phyloP scores from a whole-genome alignment of 2,113 vertebrate species.

The Syngnathus floridae region DNA sequence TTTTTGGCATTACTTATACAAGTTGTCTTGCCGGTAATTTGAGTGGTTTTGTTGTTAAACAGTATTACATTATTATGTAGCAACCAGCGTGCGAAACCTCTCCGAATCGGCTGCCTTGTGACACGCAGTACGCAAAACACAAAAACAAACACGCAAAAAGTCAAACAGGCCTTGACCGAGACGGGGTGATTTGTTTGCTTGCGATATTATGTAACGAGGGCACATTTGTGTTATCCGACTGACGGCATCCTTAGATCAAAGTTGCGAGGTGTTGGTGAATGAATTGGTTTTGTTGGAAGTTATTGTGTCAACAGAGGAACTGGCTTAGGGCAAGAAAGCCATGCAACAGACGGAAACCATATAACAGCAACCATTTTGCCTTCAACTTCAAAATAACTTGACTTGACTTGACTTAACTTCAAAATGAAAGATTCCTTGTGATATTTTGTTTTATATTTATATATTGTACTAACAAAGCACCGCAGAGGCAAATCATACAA shows the following conservation, averaged over 20 bases:
- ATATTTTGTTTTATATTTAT: not conserved
- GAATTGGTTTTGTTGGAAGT: no score
- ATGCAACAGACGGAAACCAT: not conserved
- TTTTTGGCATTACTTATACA: not conserved
- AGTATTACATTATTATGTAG: not conserved
- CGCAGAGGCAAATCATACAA: not conserved
- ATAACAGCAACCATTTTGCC: not conserved
- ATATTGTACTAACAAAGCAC: not conserved
- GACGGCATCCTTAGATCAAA: not conserved
- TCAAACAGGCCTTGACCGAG: conserved; percentile 42
- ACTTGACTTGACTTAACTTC: no score
- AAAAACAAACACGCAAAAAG: conserved; percentile 6
- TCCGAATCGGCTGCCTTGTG: conserved; percentile 5
- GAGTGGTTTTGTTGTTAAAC: not conserved
- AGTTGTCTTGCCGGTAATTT: not conserved
- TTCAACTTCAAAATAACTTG: not conserved
- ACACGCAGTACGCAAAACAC: conserved; percentile 20
- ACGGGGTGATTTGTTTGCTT: conserved; percentile 36
- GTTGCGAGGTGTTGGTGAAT: not conserved
- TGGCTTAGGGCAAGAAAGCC: not conserved
- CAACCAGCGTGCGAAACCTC: conserved; percentile 1
- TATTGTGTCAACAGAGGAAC: conserved; percentile 14
- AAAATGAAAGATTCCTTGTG: not conserved
- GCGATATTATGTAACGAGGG: conserved; percentile 11
- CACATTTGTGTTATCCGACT: not conserved